Base-by-base conservation (phyloP, 2,888 invertebrate species). In the Cryptocephalus moraei region DNA sequence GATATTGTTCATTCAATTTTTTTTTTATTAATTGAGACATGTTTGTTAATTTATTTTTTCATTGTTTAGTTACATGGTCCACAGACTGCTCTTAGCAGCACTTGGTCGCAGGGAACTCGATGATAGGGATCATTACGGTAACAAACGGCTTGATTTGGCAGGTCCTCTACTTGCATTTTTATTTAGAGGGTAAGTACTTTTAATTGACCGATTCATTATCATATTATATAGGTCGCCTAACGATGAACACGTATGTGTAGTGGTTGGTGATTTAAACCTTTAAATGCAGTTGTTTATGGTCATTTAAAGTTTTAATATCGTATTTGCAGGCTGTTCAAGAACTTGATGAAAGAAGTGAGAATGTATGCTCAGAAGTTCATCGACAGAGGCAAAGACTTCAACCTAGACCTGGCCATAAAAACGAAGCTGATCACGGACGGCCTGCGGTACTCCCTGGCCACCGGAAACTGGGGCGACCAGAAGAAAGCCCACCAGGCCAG, bases 401-500 rank as follows among this genome's bases (percentile, higher is more conserved):
- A 96, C 71, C 75, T 99, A 57, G 97, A 99, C 69, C 75, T 94
- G 50, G 91, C 92, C 14, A 94, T 97, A 46, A 96, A 95, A 73
- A 96, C 97, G 0, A 88, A 95, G 68, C 91, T 96, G 47, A 97
- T 99, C 51, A 97, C 99, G 1, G 96, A 99, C 68, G 99, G 99
- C 32, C 74, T 99, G 46, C 80, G 95, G 59, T 99, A 99, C 68
- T 99, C 99, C 0, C 76, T 99, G 60, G 99, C 99, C 58, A 99
- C 99, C 33, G 99, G 99, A 34, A 99, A 99, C 72, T 99, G 99
- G 99, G 99, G 99, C 42, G 99, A 99, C 69, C 99, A 99, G 73
- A 99, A 99, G 72, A 99, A 99, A 69, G 99, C 99, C 47, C 97
- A 99, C 82, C 94, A 95, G 73, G 96, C 93, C 14, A 78, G 95